Conservation (phyloP, 92 coral and sea anemone species). For the Scolanthus callimorphus region DNA sequence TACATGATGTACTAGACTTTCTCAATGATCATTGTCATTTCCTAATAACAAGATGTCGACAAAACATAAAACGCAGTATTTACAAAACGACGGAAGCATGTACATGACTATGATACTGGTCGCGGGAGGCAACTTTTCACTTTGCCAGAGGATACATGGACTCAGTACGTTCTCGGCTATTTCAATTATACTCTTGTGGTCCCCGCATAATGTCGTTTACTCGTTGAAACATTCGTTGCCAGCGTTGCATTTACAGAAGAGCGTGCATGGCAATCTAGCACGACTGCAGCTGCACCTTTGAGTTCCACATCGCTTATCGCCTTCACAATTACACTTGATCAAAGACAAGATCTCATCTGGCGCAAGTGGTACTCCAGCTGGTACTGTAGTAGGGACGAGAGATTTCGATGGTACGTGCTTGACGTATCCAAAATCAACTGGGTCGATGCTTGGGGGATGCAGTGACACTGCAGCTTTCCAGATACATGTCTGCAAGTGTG, state of each 20-base stretch:
- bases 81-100: too few species aligned
- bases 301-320: not conserved
- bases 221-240: slow-evolving; percentile 14
- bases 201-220: not conserved
- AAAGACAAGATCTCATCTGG: slow-evolving; percentile 16
- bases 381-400: slow-evolving; percentile 14
- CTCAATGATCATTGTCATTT: too few species aligned
- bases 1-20: too few species aligned
- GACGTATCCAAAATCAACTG: slow-evolving; percentile 13
- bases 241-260: slow-evolving; percentile 14
- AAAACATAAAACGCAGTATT: too few species aligned
- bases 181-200: too few species aligned
- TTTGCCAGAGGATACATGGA: too few species aligned
- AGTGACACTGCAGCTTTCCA: slow-evolving; percentile 52
- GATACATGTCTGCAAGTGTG: slow-evolving; percentile 46
- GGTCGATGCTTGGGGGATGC: slow-evolving; percentile 48
- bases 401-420: slow-evolving; percentile 1
- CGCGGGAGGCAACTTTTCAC: too few species aligned
- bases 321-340: slow-evolving; percentile 22
- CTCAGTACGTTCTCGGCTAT: too few species aligned
- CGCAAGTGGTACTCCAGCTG: slow-evolving; percentile 17
- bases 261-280: slow-evolving; percentile 12
- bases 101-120: too few species aligned
- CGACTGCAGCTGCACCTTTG: slow-evolving; percentile 13
- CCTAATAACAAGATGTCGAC: too few species aligned